Base-by-base conservation (phyloP, 2,113 vertebrate species). In the Cariama cristata region DNA sequence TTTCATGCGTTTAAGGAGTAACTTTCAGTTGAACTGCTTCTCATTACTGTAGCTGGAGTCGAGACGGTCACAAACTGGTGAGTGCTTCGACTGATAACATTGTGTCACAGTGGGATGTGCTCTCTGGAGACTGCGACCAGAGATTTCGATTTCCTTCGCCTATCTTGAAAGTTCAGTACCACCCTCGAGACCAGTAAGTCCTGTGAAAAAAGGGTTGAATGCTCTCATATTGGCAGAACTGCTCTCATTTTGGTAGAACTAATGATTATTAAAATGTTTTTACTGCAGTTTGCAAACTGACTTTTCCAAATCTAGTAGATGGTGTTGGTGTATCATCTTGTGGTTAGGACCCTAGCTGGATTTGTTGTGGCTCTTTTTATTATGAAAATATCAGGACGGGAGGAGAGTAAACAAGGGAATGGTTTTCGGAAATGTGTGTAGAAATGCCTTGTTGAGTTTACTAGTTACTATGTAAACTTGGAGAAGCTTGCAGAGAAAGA, bases 51-150 rank as follows among this genome's bases (percentile, higher is more conserved):
- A 99, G 99, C 96, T 99, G 99, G 99, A 99, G 99, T 97, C 98
- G 99, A 98, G 99, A 99, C 19, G 99, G 99, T 11, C 99, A 99
- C 98, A 99, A 99, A 55, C 98, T 99, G 79, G 99, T 99, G 73
- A 99, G 99, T 7, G 99, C 99, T 15, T 99, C 99, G 35, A 99
- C 99, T 0, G 99, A 99, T 86, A 99, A 99, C 98, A 99, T 99
- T 5, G 99, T 99, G 53, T 99, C 99, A 0, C 99, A 99, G 96
- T 99, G 99, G 99, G 99, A 99, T 16, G 99, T 99, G 68, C 98
- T 99, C 55, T 99, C 99, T 3, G 99, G 99, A 74, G 99, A 99
- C 98, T 99, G 99, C 1, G 99, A 99, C 98, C 99, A 99, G 98
- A 97, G 99, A 10, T 99, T 99, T 90, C 99, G 99, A 44, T 99